phyloP scores from a whole-genome alignment of 1,140 invertebrate species.

The Caenorhabditis briggsae region DNA sequence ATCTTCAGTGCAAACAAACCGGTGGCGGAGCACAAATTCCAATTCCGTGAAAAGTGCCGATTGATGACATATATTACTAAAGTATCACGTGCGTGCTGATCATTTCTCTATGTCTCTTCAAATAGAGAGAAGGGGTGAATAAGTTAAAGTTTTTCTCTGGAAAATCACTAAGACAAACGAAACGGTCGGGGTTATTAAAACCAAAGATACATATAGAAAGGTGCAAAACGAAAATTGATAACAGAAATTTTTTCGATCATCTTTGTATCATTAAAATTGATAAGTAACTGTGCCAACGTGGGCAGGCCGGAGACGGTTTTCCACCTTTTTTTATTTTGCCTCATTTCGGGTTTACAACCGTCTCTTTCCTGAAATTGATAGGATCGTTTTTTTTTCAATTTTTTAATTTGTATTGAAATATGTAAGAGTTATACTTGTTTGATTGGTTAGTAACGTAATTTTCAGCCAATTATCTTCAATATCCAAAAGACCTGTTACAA shows the following conservation, averaged over 20 bases:
- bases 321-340: constrained; percentile 11
- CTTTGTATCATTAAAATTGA: constrained; percentile 20
- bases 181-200: neutral
- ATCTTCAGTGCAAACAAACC: neutral
- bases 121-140: neutral
- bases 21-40: neutral
- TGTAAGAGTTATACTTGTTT: neutral
- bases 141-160: neutral
- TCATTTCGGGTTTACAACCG: constrained; percentile 19
- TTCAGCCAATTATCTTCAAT: too few species aligned
- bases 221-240: neutral
- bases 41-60: neutral
- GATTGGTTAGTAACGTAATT: too few species aligned
- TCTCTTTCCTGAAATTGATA: neutral
- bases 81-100: neutral
- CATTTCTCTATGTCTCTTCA: too few species aligned
- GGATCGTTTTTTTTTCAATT: neutral
- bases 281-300: constrained; percentile 31
- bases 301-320: neutral
- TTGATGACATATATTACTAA: constrained; percentile 3
- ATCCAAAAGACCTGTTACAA: too few species aligned
- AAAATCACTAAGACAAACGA: constrained; percentile 1
- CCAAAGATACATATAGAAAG: constrained; percentile 8
- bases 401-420: neutral
- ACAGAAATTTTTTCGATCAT: neutral